A percentile compares a stretch with the other conserved stretches of the same genome.
Evolutionary conservation across 2,113 vertebrate species (phyloP).

Genomic region (Colius striatus): DNA sequence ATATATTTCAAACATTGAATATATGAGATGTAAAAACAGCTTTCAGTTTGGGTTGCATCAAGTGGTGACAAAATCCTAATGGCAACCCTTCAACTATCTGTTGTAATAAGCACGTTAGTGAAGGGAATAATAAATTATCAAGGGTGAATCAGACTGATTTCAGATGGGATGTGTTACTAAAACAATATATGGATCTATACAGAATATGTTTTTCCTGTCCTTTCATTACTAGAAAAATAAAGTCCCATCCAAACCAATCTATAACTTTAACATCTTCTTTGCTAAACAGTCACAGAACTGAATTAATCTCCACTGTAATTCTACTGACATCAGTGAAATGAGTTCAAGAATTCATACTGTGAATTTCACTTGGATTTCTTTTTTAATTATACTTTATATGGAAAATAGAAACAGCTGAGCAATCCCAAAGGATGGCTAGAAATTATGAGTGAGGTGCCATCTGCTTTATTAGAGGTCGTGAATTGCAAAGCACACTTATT

Average conservation of each 20-base stretch:
- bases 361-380: neutral
- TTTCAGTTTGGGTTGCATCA: neutral
- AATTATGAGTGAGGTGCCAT: neutral
- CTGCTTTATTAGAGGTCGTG: neutral
- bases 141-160: neutral
- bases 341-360: neutral
- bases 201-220: neutral
- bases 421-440: neutral
- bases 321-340: neutral
- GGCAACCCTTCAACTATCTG: neutral
- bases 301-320: conserved; percentile 1
- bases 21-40: neutral
- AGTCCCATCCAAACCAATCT: neutral
- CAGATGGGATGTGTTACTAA: neutral
- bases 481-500: neutral
- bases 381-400: neutral
- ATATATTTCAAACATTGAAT: neutral
- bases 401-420: neutral
- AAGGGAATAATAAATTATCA: neutral
- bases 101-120: neutral
- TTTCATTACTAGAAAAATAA: neutral
- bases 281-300: neutral
- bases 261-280: neutral
- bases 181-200: neutral
- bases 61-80: neutral